Base-by-base conservation (phyloP, 1,140 invertebrate species). In the Augochlora pura region DNA sequence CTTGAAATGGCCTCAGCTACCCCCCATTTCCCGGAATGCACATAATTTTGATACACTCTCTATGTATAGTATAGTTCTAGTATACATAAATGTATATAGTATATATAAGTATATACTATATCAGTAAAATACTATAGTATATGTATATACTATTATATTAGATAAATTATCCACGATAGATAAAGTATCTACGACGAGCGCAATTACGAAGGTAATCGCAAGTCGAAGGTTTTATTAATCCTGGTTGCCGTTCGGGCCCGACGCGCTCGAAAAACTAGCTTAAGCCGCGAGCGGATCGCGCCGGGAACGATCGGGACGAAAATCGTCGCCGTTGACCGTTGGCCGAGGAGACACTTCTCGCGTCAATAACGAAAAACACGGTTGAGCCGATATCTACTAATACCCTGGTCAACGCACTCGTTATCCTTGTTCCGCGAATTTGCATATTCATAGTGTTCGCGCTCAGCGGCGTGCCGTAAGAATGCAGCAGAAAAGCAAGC, bases 371-470 rank as follows among this genome's bases (percentile, higher is more conserved):
- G 49, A 74, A 52, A n/a, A 32, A 68, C 59, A 38, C 67, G 72
- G 80, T 83, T 68, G 60, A 62, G 42, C 18, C 27, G 10, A 38
- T 57, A 38, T 70, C 64, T 57, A 32, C 59, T 72, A 71, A 83
- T 64, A 14, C 79, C 49, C 76, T 86, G 88, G 86, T 88, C 88
- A 84, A 87, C 79, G 85, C 78, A 83, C 78, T 78, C 80, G 86
- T 81, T 85, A 86, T 87, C 84, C 86, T 86, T 77, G 80, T 77
- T 80, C 63, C 63, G 79, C 81, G 59, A 73, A 87, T 88, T 88
- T 87, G 85, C 88, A 88, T 87, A 87, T 84, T 87, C 77, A 86
- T 87, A 83, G 82, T 86, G 80, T 66, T 68, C 76, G 21, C 72
- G 60, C 80, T 70, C 80, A 76, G 76, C 68, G 82, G 74, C 81